Evolutionary conservation across 1,140 invertebrate species (phyloP), one percentile per base, ranked within the genome.

Genomic region (Hylaeus anthracinus): DNA sequence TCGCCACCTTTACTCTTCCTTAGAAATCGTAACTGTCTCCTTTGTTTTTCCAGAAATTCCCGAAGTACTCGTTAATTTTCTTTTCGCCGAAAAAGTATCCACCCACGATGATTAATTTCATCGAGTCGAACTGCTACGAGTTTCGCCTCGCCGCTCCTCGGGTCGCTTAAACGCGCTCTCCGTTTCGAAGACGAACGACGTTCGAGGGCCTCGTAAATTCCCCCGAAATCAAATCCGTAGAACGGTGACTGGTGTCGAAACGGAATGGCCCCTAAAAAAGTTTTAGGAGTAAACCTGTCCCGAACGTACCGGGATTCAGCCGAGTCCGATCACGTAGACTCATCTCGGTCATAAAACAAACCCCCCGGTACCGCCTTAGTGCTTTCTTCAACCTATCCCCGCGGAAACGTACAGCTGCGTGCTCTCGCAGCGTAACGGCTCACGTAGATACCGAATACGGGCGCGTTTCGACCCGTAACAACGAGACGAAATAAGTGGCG

Each of bases 311-410:
- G 26, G 45, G 73, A 72, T 65, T 56, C 15, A 41, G 48, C 9
- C 26, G 65, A 89, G 84, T 88, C 90, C 83, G 88, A 87, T 91
- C 90, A 90, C 89, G 90, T 90, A 88, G 81, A 83, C 86, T 87
- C 88, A 90, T 90, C 88, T 87, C 43, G 75, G 74, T 84, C 86
- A 77, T 91, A 91, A 91, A 91, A 87, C 90, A 91, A 86, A 76
- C n/a, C 77, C 74, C 84, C 45, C 26, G 26, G 77, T 77, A 56
- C 65, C 78, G 48, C 43, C 37, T 77, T 79, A 53, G 64, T 39
- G 71, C 63, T 61, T 69, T 64, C 55, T 73, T 71, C 48, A 39
- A 63, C 26, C 63, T 63, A 73, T 72, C 78, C n/a, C 58, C n/a
- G 37, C 26, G 37, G 26, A 39, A 58, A 69, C 55, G 72, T 84